phyloP scores from a whole-genome alignment of 35 echinoderm and acorn worm species.

The Chiridota heheva region DNA sequence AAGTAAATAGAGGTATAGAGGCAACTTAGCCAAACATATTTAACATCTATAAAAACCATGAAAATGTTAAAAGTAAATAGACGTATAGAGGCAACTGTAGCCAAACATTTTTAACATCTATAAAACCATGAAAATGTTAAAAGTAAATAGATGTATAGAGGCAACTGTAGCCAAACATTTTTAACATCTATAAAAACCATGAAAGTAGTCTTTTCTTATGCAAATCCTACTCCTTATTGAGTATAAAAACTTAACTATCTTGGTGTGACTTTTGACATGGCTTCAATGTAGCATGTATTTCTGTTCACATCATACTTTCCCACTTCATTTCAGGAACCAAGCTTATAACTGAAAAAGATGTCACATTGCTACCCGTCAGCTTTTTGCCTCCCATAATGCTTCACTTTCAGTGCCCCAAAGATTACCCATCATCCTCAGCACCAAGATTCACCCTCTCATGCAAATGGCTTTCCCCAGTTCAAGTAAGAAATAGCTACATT shows the following conservation, averaged over 20 bases:
- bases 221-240: neutral
- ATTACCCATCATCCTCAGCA: constrained; percentile 53
- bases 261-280: neutral
- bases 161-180: neutral
- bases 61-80: too few species aligned
- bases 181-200: neutral
- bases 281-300: neutral
- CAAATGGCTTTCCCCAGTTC: constrained; percentile 41
- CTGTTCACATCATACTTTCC: neutral
- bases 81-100: too few species aligned
- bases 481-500: constrained; percentile 18
- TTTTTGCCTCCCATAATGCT: constrained; percentile 56
- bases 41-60: too few species aligned
- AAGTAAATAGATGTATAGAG: neutral
- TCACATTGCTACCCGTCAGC: constrained; percentile 1
- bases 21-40: too few species aligned
- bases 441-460: constrained; percentile 47
- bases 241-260: neutral
- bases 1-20: too few species aligned
- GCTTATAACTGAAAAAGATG: constrained; percentile 10
- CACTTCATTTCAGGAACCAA: constrained; percentile 37
- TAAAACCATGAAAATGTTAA: too few species aligned
- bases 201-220: neutral
- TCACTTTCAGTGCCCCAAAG: constrained; percentile 46
- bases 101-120: too few species aligned